Evolutionary conservation across 2,797 vertebrate genomes (phyloP).

Genomic region (Aldrovandia affinis): DNA sequence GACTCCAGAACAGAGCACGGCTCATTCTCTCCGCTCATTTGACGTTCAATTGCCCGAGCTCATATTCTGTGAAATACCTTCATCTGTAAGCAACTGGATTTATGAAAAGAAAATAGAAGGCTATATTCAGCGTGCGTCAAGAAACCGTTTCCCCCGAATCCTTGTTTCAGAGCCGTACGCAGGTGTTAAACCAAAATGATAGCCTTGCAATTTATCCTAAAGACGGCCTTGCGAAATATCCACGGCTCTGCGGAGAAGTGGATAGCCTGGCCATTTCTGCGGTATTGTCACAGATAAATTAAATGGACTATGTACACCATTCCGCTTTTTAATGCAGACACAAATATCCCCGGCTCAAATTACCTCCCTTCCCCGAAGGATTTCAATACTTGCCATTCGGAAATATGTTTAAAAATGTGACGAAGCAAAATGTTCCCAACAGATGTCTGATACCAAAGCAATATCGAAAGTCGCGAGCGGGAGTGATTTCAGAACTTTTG

Average conservation of each 20-base stretch:
- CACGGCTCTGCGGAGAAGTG: slow-evolving; percentile 52
- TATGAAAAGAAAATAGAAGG: slow-evolving; percentile 69
- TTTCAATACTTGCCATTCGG: slow-evolving; percentile 39
- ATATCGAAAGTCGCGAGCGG: not conserved
- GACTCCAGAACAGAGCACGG: slow-evolving; percentile 62
- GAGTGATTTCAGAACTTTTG: slow-evolving; percentile 17
- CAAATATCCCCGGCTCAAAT: slow-evolving; percentile 36
- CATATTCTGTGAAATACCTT: slow-evolving; percentile 50
- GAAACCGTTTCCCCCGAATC: slow-evolving; percentile 64
- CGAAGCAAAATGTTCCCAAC: not conserved
- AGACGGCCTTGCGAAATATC: slow-evolving; percentile 66
- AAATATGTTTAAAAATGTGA: slow-evolving; percentile 41
- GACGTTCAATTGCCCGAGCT: slow-evolving; percentile 71
- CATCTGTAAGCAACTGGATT: slow-evolving; percentile 1
- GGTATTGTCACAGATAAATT: slow-evolving; percentile 61
- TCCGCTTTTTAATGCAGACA: slow-evolving; percentile 47
- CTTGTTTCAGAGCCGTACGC: slow-evolving; percentile 49
- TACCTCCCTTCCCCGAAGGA: slow-evolving; percentile 40
- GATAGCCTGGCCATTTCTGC: slow-evolving; percentile 65
- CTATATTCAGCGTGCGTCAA: slow-evolving; percentile 76
- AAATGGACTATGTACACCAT: slow-evolving; percentile 49
- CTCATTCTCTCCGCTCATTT: slow-evolving; percentile 73
- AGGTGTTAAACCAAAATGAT: slow-evolving; percentile 68
- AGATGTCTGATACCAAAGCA: not conserved
- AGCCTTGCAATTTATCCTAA: slow-evolving; percentile 71